These are phyloP conservation scores for Kobus ellipsiprymnus DNA, from an alignment of 2,113 vertebrate genomes.

Conservation along the genomic window DNA sequence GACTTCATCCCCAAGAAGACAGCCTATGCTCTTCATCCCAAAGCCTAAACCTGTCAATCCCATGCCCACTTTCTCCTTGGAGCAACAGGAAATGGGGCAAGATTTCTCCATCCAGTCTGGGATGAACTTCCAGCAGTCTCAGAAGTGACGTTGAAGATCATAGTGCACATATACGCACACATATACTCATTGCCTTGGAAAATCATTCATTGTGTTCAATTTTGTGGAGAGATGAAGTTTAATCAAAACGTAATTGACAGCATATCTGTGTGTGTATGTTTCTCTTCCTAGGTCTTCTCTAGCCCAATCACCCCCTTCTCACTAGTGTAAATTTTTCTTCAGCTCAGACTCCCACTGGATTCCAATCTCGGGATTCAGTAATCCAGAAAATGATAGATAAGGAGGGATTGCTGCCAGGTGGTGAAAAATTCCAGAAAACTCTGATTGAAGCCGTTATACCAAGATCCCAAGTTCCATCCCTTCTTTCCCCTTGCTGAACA, in stretches of 20 bases:
- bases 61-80: slow-evolving; percentile 60
- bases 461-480: neutral
- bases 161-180: neutral
- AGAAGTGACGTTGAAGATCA: neutral
- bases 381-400: neutral
- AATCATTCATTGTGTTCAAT: neutral
- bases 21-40: neutral
- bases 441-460: neutral
- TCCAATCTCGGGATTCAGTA: neutral
- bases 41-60: neutral
- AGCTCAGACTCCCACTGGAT: neutral
- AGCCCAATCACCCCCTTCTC: neutral
- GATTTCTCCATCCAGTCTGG: neutral
- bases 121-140: neutral
- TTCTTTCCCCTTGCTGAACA: neutral
- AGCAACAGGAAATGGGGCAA: slow-evolving; percentile 84
- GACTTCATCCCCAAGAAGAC: slow-evolving; percentile 79
- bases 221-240: neutral
- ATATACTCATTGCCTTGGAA: neutral
- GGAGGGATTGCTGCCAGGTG: neutral
- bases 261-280: neutral
- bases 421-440: neutral
- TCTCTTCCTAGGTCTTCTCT: neutral
- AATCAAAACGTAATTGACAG: neutral
- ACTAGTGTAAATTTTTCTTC: neutral